phyloP scores from a whole-genome alignment of 1,140 invertebrate species.

The Euschistus heros region DNA sequence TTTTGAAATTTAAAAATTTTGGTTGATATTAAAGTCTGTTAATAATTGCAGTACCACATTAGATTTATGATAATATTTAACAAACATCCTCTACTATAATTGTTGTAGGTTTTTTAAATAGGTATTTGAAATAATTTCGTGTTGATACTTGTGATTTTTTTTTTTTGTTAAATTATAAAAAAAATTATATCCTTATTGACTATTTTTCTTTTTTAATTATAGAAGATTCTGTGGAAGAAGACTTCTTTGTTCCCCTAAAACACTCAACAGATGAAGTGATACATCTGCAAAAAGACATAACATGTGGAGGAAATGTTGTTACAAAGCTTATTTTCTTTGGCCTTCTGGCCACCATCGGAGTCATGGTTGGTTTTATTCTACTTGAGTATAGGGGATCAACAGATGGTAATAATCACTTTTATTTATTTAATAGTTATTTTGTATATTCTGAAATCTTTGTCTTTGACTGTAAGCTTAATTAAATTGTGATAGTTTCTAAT shows the following conservation, averaged over 20 bases:
- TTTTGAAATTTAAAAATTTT: no score
- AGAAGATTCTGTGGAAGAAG: slow-evolving; percentile 25
- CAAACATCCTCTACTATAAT: no score
- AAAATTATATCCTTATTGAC: not conserved
- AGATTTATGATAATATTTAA: no score
- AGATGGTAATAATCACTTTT: slow-evolving; percentile 40
- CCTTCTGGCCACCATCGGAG: slow-evolving; percentile 53
- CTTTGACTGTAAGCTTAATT: no score
- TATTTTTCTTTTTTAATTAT: slow-evolving; percentile 16
- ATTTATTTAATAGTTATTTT: not conserved
- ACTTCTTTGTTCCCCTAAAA: slow-evolving; percentile 14
- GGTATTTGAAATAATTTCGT: no score
- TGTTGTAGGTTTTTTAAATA: no score
- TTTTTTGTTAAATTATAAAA: no score
- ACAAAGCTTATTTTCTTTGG: slow-evolving; percentile 71
- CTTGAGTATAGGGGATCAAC: slow-evolving; percentile 62
- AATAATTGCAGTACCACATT: no score
- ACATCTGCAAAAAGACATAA: slow-evolving; percentile 60
- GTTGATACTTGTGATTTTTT: no score
- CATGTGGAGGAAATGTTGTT: slow-evolving; percentile 65
- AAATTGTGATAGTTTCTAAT: no score
- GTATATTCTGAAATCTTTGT: no score
- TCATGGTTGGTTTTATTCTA: slow-evolving; percentile 62
- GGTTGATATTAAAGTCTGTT: no score
- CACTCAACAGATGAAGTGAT: slow-evolving; percentile 47